A percentile compares a stretch with the other conserved stretches of the same genome.
These are phyloP conservation scores for Leptinotarsa haldemani DNA, from an alignment of 2,888 invertebrate species.

Conservation along the genomic window DNA sequence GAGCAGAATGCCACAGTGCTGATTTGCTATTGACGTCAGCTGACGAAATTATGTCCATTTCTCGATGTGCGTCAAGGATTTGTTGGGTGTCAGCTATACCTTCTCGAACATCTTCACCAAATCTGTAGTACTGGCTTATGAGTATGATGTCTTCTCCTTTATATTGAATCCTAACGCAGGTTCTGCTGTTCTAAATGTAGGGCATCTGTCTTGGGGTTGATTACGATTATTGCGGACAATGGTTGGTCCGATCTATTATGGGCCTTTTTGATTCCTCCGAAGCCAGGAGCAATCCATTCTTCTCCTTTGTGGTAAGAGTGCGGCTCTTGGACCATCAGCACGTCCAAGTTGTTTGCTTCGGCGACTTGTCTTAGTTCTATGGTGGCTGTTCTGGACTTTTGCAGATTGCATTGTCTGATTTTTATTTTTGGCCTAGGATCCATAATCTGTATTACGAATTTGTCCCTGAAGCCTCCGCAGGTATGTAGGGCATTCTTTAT, in stretches of 20 bases:
- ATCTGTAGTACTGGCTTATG: not conserved
- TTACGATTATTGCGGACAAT: not conserved
- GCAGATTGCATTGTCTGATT: slow-evolving; percentile 6
- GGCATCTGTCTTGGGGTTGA: not conserved
- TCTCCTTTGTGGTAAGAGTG: not conserved
- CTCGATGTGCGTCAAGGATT: not conserved
- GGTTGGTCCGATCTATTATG: not conserved
- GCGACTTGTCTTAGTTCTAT: not conserved
- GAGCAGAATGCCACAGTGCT: not conserved
- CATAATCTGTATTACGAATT: slow-evolving; percentile 5
- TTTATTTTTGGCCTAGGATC: not conserved
- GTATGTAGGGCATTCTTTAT: not conserved
- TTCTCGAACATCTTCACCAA: not conserved
- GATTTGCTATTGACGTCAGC: not conserved
- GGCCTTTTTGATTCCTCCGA: not conserved
- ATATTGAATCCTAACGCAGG: not conserved
- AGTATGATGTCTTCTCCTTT: not conserved
- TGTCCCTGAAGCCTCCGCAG: not conserved
- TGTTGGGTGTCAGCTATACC: not conserved
- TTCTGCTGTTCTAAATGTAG: not conserved
- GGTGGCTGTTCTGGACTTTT: slow-evolving; percentile 8
- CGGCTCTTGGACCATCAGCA: not conserved
- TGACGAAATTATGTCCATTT: not conserved
- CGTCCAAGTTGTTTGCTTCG: not conserved
- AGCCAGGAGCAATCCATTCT: not conserved